Evolutionary conservation across 2,113 vertebrate genomes (phyloP).

Genomic region (Neogobius melanostomus): DNA sequence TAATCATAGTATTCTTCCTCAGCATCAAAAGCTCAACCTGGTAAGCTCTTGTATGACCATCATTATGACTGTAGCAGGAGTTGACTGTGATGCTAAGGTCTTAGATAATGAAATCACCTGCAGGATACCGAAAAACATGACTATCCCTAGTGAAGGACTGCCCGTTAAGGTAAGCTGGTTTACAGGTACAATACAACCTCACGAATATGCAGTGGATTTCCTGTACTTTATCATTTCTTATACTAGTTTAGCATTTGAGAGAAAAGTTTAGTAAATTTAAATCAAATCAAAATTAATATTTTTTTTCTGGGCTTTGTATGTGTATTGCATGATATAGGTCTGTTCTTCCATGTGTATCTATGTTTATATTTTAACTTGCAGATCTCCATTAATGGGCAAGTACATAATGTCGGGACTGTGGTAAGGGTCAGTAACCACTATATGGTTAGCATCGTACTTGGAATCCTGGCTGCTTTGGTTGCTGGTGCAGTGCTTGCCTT

Average conservation of each 20-base stretch:
- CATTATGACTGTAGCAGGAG: conserved; percentile 84
- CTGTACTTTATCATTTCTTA: no score
- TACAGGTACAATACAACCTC: background rate
- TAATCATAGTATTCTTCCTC: conserved; percentile 5
- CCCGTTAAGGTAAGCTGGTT: conserved; percentile 79
- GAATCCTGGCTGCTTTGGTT: conserved; percentile 77
- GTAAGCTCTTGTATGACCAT: conserved; percentile 86
- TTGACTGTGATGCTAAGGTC: conserved; percentile 83
- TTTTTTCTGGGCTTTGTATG: no score
- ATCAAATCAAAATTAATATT: no score
- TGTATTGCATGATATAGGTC: background rate
- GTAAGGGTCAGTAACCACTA: conserved; percentile 73
- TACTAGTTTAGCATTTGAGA: no score
- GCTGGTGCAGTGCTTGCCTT: conserved; percentile 72
- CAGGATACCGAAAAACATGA: conserved; percentile 80
- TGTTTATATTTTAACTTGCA: conserved; percentile 15
- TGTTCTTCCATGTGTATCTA: background rate
- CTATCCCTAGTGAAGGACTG: conserved; percentile 70
- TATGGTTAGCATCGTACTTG: conserved; percentile 80
- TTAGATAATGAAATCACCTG: conserved; percentile 88
- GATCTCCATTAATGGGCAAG: conserved; percentile 81
- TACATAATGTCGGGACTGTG: conserved; percentile 81
- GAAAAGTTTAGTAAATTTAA: no score
- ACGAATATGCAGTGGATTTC: background rate
- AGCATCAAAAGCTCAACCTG: conserved; percentile 85